Conservation (phyloP, 2,888 invertebrate genomes). For the Ophion obscuratus region DNA sequence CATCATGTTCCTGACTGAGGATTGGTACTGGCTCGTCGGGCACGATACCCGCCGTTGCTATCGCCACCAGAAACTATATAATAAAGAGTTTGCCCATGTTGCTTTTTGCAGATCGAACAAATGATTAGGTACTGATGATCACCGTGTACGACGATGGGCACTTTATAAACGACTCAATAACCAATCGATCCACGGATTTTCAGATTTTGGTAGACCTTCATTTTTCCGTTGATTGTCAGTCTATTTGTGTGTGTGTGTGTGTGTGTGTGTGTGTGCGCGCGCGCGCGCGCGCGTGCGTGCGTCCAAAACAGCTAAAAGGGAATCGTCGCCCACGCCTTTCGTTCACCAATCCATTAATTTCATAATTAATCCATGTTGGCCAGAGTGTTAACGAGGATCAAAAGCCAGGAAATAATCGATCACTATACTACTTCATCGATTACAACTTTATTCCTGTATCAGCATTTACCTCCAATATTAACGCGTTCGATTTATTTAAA, state of each 20-base stretch:
- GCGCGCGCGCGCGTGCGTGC: neutral
- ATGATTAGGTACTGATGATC: constrained; percentile 59
- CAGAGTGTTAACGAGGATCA: constrained; percentile 14
- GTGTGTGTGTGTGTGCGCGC: too few species aligned
- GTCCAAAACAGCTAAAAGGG: neutral
- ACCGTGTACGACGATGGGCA: constrained; percentile 3
- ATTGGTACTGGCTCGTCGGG: constrained; percentile 63
- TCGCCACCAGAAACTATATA: constrained; percentile 55
- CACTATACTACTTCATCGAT: neutral
- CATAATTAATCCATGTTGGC: neutral
- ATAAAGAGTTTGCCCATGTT: constrained; percentile 57
- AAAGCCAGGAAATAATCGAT: neutral
- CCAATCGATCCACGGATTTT: neutral
- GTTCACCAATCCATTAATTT: constrained; percentile 12
- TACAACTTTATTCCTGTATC: neutral
- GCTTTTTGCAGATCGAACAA: constrained; percentile 34
- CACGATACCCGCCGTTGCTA: constrained; percentile 52
- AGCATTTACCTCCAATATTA: neutral
- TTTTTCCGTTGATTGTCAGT: constrained; percentile 59
- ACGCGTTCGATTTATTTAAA: neutral
- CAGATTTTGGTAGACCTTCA: constrained; percentile 38
- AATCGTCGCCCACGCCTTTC: neutral
- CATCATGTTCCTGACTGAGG: constrained; percentile 61
- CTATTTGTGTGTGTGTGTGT: too few species aligned
- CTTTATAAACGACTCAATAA: constrained; percentile 57